phyloP scores from a whole-genome alignment of 2,113 vertebrate species.

The Marmota monax region DNA sequence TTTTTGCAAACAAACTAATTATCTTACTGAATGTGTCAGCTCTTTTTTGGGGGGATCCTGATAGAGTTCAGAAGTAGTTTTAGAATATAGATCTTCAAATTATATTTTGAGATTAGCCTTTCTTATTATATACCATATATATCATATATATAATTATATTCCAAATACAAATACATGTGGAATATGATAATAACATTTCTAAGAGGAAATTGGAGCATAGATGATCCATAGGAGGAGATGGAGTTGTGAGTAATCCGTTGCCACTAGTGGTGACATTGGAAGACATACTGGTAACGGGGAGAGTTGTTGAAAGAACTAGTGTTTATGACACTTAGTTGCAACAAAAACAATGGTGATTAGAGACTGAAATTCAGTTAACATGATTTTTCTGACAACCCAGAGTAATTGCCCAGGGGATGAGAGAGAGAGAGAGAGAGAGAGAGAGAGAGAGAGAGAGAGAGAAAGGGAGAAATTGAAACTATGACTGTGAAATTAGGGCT shows the following conservation, averaged over 20 bases:
- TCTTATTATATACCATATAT: no score
- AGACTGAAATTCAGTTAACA: neutral
- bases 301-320: neutral
- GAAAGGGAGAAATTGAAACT: neutral
- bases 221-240: neutral
- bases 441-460: neutral
- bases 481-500: neutral
- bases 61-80: neutral
- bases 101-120: neutral
- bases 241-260: neutral
- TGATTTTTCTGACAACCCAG: neutral
- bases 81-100: neutral
- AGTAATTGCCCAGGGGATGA: neutral
- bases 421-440: neutral
- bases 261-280: neutral
- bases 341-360: neutral
- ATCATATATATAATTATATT: neutral
- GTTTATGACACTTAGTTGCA: neutral
- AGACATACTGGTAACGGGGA: neutral
- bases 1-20: conserved; percentile 1
- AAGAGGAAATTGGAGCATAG: neutral
- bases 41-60: neutral
- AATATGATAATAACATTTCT: neutral
- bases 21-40: neutral
- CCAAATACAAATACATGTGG: neutral